A percentile compares a stretch with the other conserved stretches of the same genome.
phyloP scores from a whole-genome alignment of 2,888 invertebrate species.

The Hirtodrosophila cameraria region DNA sequence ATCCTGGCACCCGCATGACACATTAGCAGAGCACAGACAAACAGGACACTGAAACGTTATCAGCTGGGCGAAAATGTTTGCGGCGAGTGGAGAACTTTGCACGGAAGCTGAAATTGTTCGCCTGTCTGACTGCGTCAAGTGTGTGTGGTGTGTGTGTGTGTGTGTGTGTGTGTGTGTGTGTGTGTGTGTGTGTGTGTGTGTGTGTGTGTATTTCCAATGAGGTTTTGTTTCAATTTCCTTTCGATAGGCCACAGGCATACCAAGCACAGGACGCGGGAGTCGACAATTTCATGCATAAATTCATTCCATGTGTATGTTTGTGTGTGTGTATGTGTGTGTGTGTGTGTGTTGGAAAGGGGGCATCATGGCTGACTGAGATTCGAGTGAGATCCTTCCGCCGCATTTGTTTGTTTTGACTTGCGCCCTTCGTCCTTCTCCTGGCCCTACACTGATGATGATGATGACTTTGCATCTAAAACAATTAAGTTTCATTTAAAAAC shows the following conservation, averaged over 20 bases:
- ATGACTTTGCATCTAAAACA: conserved; percentile 80
- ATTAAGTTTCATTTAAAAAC: conserved; percentile 78
- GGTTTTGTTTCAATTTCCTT: conserved; percentile 82
- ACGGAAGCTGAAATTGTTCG: conserved; percentile 65
- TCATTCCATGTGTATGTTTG: conserved; percentile 51
- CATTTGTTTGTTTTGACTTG: conserved; percentile 62
- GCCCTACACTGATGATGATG: conserved; percentile 53
- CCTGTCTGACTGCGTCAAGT: conserved; percentile 62
- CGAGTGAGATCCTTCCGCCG: conserved; percentile 78
- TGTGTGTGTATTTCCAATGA: conserved; percentile 70
- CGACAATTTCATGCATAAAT: conserved; percentile 81
- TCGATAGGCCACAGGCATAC: conserved; percentile 78
- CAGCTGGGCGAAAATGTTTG: conserved; percentile 68
- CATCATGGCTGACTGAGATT: conserved; percentile 72
- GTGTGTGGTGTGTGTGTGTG: conserved; percentile 4
- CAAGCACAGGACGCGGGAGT: conserved; percentile 76
- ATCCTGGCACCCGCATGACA: conserved; percentile 68
- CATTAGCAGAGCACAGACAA: conserved; percentile 38
- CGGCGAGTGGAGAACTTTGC: conserved; percentile 59
- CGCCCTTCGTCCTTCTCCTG: conserved; percentile 4
- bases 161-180: conserved; percentile 10
- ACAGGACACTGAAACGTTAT: conserved; percentile 50
- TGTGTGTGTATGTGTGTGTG: background rate
- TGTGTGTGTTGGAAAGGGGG: conserved; percentile 31
- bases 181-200: background rate